Evolutionary conservation across 2,888 invertebrate genomes (phyloP), one percentile per base, ranked within the genome.

Genomic region (Synergus umbraculus): DNA sequence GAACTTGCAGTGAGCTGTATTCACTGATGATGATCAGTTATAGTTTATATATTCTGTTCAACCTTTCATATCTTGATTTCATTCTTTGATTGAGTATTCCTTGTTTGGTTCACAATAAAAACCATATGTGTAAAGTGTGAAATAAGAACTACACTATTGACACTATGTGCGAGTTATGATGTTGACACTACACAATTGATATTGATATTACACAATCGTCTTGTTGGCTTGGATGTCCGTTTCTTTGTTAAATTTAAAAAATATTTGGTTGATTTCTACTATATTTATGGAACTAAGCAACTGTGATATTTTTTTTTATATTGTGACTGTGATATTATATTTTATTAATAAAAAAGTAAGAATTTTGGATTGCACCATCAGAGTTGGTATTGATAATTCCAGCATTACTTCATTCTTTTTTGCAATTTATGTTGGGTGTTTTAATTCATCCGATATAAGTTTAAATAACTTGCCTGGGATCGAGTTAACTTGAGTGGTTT

Each of bases 81-180:
- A n/a, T 54, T 8, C 18, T 54, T 54, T 54, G 54, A 54, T 54
- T 7, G 54, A 54, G 9, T 54, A 54, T 54, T 54, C n/a, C 8
- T n/a, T 18, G 8, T 54, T 54, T 3, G 9, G 2, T n/a, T 54
- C n/a, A 9, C 37, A 37, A 37, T 37, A 7, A 15, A 54, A 49
- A 54, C n/a, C 54, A 54, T n/a, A n/a, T 54, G 54, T 54, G n/a
- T 54, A 54, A 8, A 54, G 54, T 9, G n/a, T n/a, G 2, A 15
- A 18, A 54, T 54, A 15, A n/a, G n/a, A 8, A 54, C n/a, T 54
- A 1, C 15, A n/a, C 54, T 54, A 54, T 54, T 54, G 54, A 54
- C 49, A 49, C 54, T n/a, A 54, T 54, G 54, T 54, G 54, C n/a
- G 54, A n/a, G 54, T 54, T 54, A 54, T 54, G n/a, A 9, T 54